A percentile compares a stretch with the other conserved stretches of the same genome.
Evolutionary conservation across 2,797 vertebrate species (phyloP).

Genomic region (Lophius americanus): DNA sequence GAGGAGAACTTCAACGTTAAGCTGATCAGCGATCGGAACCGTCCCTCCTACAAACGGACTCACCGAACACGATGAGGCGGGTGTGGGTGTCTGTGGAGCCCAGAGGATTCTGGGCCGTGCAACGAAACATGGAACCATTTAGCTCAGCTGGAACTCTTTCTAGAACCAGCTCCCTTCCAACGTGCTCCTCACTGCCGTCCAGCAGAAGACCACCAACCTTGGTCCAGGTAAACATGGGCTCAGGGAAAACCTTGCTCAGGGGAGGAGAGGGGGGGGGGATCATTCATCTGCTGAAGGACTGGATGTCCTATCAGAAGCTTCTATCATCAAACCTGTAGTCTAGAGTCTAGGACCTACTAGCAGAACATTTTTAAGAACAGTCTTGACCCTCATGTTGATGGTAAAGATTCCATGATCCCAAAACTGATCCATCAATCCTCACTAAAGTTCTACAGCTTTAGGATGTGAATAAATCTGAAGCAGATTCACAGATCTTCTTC

Average conservation of each 20-base stretch:
- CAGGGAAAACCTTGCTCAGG: conserved; percentile 93
- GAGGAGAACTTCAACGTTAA: background rate
- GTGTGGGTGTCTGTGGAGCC: conserved; percentile 94
- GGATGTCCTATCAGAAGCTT: too few species aligned
- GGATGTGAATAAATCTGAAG: too few species aligned
- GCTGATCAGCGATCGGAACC: background rate
- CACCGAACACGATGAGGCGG: conserved; percentile 93
- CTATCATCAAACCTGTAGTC: too few species aligned
- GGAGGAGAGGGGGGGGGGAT: background rate
- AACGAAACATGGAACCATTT: conserved; percentile 95
- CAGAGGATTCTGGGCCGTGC: conserved; percentile 93
- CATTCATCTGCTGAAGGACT: too few species aligned
- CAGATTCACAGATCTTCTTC: too few species aligned
- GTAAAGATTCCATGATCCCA: too few species aligned
- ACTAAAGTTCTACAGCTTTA: too few species aligned
- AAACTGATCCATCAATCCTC: too few species aligned
- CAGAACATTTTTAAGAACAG: too few species aligned
- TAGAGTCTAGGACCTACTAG: too few species aligned
- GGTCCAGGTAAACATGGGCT: conserved; percentile 94
- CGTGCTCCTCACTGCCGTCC: conserved; percentile 85
- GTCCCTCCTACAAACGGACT: conserved; percentile 2
- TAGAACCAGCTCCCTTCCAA: conserved; percentile 88
- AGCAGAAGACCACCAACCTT: conserved; percentile 89
- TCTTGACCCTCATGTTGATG: too few species aligned
- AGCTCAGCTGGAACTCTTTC: conserved; percentile 91